Evolutionary conservation across 2,888 invertebrate species (phyloP), one percentile per base, ranked within the genome.

Genomic region (Lacanobia wlatinum): DNA sequence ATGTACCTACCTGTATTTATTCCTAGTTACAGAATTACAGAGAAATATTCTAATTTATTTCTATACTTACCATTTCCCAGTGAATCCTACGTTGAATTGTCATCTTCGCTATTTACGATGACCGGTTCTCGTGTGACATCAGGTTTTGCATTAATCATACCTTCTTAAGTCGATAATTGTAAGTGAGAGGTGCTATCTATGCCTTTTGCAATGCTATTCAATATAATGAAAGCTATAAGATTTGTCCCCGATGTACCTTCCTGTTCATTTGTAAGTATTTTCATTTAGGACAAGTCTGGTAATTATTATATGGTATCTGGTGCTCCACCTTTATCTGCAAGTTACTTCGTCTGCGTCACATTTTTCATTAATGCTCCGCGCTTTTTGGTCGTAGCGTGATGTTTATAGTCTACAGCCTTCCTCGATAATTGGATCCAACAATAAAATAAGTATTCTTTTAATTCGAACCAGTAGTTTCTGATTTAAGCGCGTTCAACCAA

Each of bases 81-180:
- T 7, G 9, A 34, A 53, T 53, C 21, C 52, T 18, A 12, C 2
- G 3, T n/a, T 14, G 23, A 16, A 16, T 10, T 66, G 40, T 52
- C 28, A 28, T 21, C 0, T n/a, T 0, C 2, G 8, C 9, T 23
- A 69, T 69, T n/a, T 70, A 70, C 23, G 70, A 48, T 16, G 55
- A 46, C 69, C 12, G 12, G 70, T 58, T 58, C 0, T 43, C 1
- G 10, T n/a, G 28, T 23, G 64, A 55, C 64, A 52, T 65, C 43
- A 16, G 9, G 43, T 10, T 16, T 28, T 66, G 7, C 28, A 58
- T 43, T 34, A 6, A 4, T 7, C 23, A 21, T 58, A 40, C 1
- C 23, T 61, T 46, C 7, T 0, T 10, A 21, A 21, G 21, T 46
- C n/a, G 28, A 28, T 66, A 46, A 59, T 21, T 66, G 21, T 16